Conservation (phyloP, 2,888 invertebrate genomes). For the Hemithea aestivaria region DNA sequence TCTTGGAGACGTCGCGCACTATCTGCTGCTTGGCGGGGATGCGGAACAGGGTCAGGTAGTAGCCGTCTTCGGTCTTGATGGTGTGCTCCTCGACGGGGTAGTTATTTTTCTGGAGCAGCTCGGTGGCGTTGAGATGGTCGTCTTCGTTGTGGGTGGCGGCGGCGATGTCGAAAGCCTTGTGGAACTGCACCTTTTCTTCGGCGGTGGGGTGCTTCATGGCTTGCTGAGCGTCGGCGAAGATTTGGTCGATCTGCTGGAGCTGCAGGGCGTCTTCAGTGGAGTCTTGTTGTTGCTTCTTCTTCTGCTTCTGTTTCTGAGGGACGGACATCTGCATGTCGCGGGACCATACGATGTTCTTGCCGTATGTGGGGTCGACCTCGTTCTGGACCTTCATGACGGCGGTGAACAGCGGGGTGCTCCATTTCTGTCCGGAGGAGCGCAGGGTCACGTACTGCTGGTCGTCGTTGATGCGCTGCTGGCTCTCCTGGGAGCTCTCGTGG, state of each 20-base stretch:
- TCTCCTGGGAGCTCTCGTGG: conserved; percentile 32
- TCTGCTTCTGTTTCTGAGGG: conserved; percentile 17
- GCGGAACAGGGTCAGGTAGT: conserved; percentile 62
- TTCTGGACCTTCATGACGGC: conserved; percentile 31
- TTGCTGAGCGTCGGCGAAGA: conserved; percentile 54
- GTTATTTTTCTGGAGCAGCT: conserved; percentile 53
- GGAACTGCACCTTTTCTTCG: conserved; percentile 49
- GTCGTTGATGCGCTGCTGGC: conserved; percentile 17
- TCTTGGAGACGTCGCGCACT: conserved; percentile 35
- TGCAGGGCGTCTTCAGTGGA: conserved; percentile 16
- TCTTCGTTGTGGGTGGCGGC: conserved; percentile 38
- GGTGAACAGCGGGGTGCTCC: conserved; percentile 33
- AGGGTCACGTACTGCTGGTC: conserved; percentile 12
- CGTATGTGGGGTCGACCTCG: conserved; percentile 27
- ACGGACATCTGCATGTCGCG: conserved; percentile 41
- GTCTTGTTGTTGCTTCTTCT: conserved; percentile 29
- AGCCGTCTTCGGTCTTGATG: conserved; percentile 65
- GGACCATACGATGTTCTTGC: conserved; percentile 42
- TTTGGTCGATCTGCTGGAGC: conserved; percentile 50
- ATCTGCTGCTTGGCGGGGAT: conserved; percentile 50
- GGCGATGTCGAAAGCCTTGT: conserved; percentile 39
- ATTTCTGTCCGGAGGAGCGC: conserved; percentile 22
- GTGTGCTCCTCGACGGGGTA: conserved; percentile 60
- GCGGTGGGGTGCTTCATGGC: conserved; percentile 49
- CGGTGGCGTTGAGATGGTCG: conserved; percentile 44